Conservation (phyloP, 2,113 vertebrate genomes). For the Pleuronectes platessa region DNA sequence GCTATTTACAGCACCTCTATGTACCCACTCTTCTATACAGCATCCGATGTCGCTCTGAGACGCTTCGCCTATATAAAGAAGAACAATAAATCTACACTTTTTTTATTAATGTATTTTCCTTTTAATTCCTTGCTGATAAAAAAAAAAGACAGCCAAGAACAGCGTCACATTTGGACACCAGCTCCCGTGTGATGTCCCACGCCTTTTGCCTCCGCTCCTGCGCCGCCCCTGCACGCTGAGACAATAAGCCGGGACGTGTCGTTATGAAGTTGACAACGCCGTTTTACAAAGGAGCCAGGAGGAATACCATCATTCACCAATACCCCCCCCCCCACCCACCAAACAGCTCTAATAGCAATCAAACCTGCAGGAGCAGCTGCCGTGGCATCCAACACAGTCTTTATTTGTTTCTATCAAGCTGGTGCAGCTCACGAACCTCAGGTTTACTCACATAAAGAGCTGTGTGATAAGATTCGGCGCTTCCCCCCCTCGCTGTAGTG, state of each 20-base stretch:
- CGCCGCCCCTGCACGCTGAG: constrained; percentile 66
- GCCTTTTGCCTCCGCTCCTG: constrained; percentile 74
- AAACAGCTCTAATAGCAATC: constrained; percentile 12
- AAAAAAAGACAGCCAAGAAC: too few relatives aligned
- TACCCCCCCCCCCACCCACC: neutral
- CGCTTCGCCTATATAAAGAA: neutral
- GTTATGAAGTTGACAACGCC: constrained; percentile 63
- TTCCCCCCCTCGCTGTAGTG: constrained; percentile 6
- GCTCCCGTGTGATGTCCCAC: constrained; percentile 76
- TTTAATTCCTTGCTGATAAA: constrained; percentile 8
- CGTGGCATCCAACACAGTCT: constrained; percentile 19
- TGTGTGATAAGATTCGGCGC: constrained; percentile 28
- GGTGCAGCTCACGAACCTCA: constrained; percentile 30
- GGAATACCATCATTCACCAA: constrained; percentile 33
- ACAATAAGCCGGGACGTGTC: constrained; percentile 70
- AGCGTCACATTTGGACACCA: constrained; percentile 56
- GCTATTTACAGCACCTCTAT: neutral
- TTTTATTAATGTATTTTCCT: constrained; percentile 33
- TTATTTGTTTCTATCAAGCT: constrained; percentile 35
- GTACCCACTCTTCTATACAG: neutral
- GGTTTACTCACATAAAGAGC: constrained; percentile 31
- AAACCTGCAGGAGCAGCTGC: constrained; percentile 21
- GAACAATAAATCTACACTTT: constrained; percentile 15
- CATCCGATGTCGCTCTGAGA: neutral
- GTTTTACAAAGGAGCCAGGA: constrained; percentile 51